Base-by-base conservation (phyloP, 2,888 invertebrate species). In the Acronicta alni region DNA sequence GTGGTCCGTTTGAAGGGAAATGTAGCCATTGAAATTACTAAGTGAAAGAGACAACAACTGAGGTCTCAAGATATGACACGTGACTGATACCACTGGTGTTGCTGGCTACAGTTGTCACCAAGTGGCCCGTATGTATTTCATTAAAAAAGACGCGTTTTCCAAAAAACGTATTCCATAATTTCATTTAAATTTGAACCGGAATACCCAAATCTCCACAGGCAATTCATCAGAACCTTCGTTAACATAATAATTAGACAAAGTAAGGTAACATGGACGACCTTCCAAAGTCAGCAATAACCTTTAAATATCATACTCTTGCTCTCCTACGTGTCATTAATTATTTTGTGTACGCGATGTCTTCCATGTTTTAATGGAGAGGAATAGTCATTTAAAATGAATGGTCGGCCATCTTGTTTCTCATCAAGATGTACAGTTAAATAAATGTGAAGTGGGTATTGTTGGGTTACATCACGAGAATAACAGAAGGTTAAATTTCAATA, bases 341-440 rank as follows among this genome's bases (percentile, higher is more conserved):
- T 86, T 85, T 87, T 83, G 84, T 81, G 79, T 79, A 79, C 78
- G 75, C 74, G 75, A 72, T 82, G 82, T 86, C 84, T 83, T 81
- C 80, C 68, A 74, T 80, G 75, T 84, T 87, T 85, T 85, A 84
- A 88, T 84, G 83, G 82, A 80, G 81, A 74, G 79, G 82, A 85
- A 86, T 85, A 88, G 84, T 85, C 84, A 87, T 89, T 86, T 85
- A 86, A 88, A 88, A 88, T 89, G 86, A 88, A 90, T 86, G 84
- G 83, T 62, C 80, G 69, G 80, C 86, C 88, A 85, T 87, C 86
- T 85, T 85, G 85, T 81, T 84, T 79, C 85, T 87, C 86, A 83
- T 87, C 87, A 87, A 82, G 81, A 75, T 74, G 79, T 80, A 77
- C 82, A 79, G 80, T 84, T 86, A 86, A 86, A 88, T 86, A 84